phyloP scores from a whole-genome alignment of 2,888 invertebrate genomes.

The Sarcophaga variegata region DNA sequence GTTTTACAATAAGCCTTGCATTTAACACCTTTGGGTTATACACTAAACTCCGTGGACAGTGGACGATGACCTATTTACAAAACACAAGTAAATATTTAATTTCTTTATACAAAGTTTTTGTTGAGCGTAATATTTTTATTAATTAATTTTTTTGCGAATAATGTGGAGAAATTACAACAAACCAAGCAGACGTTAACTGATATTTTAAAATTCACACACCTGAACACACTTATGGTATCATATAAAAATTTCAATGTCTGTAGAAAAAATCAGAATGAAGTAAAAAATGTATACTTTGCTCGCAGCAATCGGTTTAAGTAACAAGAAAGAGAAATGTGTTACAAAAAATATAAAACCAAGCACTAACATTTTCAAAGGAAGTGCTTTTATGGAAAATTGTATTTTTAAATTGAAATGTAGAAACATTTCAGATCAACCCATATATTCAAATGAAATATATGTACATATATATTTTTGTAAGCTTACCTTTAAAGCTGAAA shows the following conservation, averaged over 20 bases:
- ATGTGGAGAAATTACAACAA: conserved; percentile 5
- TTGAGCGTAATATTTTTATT: conserved; percentile 2
- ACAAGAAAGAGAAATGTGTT: not conserved
- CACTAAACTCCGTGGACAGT: conserved; percentile 17
- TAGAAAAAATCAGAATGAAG: conserved; percentile 14
- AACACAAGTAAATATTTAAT: conserved; percentile 44
- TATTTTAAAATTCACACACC: conserved; percentile 59
- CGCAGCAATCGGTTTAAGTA: not conserved
- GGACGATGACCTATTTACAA: conserved; percentile 60
- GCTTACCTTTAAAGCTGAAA: conserved; percentile 78
- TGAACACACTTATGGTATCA: conserved; percentile 50
- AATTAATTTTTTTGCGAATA: conserved; percentile 1
- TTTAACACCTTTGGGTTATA: conserved; percentile 32
- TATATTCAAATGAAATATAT: not conserved
- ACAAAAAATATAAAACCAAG: too few relatives aligned
- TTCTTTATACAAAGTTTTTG: conserved; percentile 30
- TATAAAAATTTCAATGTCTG: conserved; percentile 5
- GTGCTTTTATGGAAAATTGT: too few relatives aligned
- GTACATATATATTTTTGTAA: not conserved
- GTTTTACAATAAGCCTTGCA: conserved; percentile 14
- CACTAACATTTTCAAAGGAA: too few relatives aligned
- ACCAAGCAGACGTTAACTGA: conserved; percentile 45
- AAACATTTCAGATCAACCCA: not conserved
- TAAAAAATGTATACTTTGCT: not conserved
- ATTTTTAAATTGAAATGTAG: too few relatives aligned